Percentiles rank a stretch among this genome's conserved stretches.
Conservation (phyloP, 2,888 invertebrate species). For the Ecdyonurus torrentis region DNA sequence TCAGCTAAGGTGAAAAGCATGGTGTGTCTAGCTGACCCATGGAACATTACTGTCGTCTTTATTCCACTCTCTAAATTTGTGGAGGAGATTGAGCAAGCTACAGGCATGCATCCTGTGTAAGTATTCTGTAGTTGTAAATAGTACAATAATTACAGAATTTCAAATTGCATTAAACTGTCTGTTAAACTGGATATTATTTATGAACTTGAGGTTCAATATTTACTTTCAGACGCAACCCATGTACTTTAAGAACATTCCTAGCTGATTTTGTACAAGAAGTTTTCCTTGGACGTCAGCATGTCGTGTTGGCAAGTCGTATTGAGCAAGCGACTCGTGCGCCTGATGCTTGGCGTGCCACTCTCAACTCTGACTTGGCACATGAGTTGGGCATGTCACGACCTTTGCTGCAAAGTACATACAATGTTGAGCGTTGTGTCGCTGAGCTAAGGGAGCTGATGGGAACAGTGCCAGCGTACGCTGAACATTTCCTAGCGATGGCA, state of each 20-base stretch:
- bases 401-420: slow-evolving; percentile 50
- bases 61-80: slow-evolving; percentile 69
- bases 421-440: slow-evolving; percentile 46
- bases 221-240: slow-evolving; percentile 30
- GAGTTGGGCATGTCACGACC: slow-evolving; percentile 44
- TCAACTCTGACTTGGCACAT: slow-evolving; percentile 48
- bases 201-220: background rate
- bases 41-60: slow-evolving; percentile 60
- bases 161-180: no score
- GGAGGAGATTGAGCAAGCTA: slow-evolving; percentile 59
- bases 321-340: slow-evolving; percentile 55
- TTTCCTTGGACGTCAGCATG: slow-evolving; percentile 62
- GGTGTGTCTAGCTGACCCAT: slow-evolving; percentile 59
- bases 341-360: slow-evolving; percentile 63
- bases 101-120: slow-evolving; percentile 22
- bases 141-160: slow-evolving; percentile 10
- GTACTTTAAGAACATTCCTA: slow-evolving; percentile 67
- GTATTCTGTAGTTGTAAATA: background rate
- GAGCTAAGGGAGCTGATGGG: slow-evolving; percentile 51
- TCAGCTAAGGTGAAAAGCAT: slow-evolving; percentile 32
- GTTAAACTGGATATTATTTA: background rate
- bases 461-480: slow-evolving; percentile 54
- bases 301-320: slow-evolving; percentile 42
- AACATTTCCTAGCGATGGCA: slow-evolving; percentile 54
- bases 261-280: slow-evolving; percentile 74